Percentiles rank a stretch among this genome's conserved stretches.
Conservation (phyloP, 2,113 vertebrate species). For the Marmota monax region DNA sequence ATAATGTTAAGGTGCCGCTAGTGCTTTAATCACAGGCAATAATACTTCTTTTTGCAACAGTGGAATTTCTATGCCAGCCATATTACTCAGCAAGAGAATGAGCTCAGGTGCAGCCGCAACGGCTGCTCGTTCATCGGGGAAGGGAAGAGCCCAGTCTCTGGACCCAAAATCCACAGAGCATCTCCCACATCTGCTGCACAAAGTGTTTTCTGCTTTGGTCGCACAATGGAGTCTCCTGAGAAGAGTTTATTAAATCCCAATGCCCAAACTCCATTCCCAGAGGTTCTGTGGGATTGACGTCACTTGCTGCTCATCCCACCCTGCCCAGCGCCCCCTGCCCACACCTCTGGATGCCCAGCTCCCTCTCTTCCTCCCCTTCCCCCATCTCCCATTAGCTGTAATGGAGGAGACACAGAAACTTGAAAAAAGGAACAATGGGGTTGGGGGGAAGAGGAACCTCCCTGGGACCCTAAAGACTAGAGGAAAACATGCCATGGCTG, state of each 20-base stretch:
- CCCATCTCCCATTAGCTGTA: too few species aligned
- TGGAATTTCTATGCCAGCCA: not conserved
- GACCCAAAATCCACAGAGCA: too few species aligned
- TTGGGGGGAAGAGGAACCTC: not conserved
- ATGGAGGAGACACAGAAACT: not conserved
- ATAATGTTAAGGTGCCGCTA: conserved; percentile 22
- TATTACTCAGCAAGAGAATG: not conserved
- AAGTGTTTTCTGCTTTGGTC: not conserved
- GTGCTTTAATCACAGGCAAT: conserved; percentile 41
- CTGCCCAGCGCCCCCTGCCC: not conserved
- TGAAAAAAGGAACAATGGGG: not conserved
- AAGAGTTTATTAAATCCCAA: not conserved
- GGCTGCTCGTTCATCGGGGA: rapidly evolving
- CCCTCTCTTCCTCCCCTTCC: too few species aligned
- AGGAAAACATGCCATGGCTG: rapidly evolving
- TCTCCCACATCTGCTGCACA: not conserved
- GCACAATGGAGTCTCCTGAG: not conserved
- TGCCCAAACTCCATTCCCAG: not conserved
- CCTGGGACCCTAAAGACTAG: not conserved
- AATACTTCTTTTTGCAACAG: not conserved
- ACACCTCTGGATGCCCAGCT: not conserved
- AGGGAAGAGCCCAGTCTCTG: not conserved
- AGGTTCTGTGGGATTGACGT: not conserved
- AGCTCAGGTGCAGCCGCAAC: rapidly evolving
- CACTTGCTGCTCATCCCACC: not conserved